Base-by-base conservation (phyloP, 1,140 invertebrate species). In the Drosophila takahashii region DNA sequence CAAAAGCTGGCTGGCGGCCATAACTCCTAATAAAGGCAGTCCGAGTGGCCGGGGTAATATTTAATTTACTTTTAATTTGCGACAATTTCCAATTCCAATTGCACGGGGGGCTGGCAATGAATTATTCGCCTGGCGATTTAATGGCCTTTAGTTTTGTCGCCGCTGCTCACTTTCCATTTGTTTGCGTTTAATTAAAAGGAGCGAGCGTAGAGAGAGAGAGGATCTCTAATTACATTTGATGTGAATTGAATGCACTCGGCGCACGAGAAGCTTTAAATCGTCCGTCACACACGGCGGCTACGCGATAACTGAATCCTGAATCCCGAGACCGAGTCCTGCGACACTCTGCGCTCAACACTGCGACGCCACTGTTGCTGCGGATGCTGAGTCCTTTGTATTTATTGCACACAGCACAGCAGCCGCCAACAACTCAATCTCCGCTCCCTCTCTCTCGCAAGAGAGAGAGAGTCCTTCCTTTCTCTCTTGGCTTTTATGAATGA, bases 51-150 rank as follows among this genome's bases (percentile, higher is more conserved):
- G 10, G 57, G 58, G 66, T 48, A 59, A 66, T 81, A 77, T 80
- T 85, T 80, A 61, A 80, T 77, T 80, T 54, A 79, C 65, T 54
- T 83, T 83, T 61, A 75, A 84, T 79, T 79, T 83, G 51, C 51
- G 52, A 64, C 60, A 76, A 83, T 75, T 79, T 79, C 56, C 80
- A 58, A 61, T 75, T 60, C 37, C 58, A 64, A 56, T 53, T 72
- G 51, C 42, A 67, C 41, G 45, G 13, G 41, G n/a, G n/a, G 16
- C 45, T 47, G 32, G 66, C 32, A 37, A 13, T 65, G 39, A 32
- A 37, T 69, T 37, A 11, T 39, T 56, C 9, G 50, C 39, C 41
- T 41, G 53, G 36, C 26, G 13, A 15, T 59, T 59, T 22, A 62
- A 41, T 59, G 56, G 26, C 32, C 9, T 45, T 37, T 56, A 47